A percentile compares a stretch with the other conserved stretches of the same genome.
Evolutionary conservation across 1,140 invertebrate species (phyloP).

Genomic region (Ceratosolen solmsi): DNA sequence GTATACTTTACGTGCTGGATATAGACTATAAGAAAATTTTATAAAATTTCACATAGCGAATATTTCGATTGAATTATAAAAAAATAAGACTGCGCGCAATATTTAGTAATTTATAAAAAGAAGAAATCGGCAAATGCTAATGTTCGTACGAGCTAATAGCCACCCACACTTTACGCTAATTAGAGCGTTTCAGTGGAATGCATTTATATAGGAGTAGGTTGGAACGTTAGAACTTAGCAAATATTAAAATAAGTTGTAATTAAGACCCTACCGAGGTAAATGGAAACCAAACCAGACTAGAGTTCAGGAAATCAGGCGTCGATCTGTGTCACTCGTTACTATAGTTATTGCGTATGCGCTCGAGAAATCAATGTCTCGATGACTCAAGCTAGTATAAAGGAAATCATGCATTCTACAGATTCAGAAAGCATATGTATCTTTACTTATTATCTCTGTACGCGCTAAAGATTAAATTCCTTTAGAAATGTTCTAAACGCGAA

Average conservation of each 20-base stretch:
- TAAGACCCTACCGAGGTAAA: not conserved
- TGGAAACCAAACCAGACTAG: not conserved
- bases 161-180: not conserved
- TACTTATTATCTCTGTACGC: not conserved
- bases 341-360: slow-evolving; percentile 17
- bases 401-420: not conserved
- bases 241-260: not conserved
- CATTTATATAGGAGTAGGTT: not conserved
- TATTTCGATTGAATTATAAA: slow-evolving; percentile 9
- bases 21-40: not conserved
- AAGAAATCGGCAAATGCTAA: slow-evolving; percentile 1
- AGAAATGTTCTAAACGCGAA: too few species aligned
- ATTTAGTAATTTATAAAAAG: not conserved
- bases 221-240: not conserved
- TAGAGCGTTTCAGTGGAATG: not conserved
- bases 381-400: not conserved
- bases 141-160: not conserved
- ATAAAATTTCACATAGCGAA: not conserved
- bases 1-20: too few species aligned
- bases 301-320: not conserved
- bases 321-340: not conserved
- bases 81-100: not conserved
- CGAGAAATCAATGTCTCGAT: slow-evolving; percentile 30
- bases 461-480: too few species aligned
- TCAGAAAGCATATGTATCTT: not conserved